phyloP scores from a whole-genome alignment of 2,888 invertebrate species.

The Thelaira solivaga region DNA sequence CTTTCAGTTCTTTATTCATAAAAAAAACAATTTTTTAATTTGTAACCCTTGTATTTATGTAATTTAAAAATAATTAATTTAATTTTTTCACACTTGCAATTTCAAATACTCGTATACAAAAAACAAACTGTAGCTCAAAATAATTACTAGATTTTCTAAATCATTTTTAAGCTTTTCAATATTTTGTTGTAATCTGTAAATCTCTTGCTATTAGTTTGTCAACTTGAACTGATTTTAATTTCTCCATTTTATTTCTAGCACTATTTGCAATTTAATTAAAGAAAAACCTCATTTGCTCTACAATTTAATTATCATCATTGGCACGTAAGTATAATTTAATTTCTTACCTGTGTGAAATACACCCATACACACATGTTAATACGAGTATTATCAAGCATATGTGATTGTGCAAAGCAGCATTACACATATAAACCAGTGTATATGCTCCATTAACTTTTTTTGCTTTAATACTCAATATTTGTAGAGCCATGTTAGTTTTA shows the following conservation, averaged over 20 bases:
- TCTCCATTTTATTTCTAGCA: neutral
- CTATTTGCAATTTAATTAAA: constrained; percentile 31
- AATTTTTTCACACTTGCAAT: too few species aligned
- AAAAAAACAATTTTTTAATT: too few species aligned
- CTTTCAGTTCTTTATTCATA: too few species aligned
- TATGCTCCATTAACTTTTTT: constrained; percentile 39
- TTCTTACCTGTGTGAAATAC: constrained; percentile 7
- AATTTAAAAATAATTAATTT: neutral
- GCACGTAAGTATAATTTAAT: constrained; percentile 60
- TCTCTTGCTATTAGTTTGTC: neutral
- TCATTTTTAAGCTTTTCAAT: neutral
- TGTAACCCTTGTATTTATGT: too few species aligned
- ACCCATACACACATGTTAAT: neutral
- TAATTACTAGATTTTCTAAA: neutral
- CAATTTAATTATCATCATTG: constrained; percentile 31
- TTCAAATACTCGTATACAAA: too few species aligned
- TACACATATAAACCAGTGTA: neutral
- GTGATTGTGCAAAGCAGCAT: neutral
- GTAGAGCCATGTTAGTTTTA: too few species aligned
- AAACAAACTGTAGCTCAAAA: too few species aligned
- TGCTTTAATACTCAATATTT: constrained; percentile 4
- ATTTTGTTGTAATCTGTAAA: neutral
- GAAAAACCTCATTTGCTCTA: constrained; percentile 38
- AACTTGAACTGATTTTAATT: neutral
- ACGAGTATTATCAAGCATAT: neutral